Percentiles rank a stretch among this genome's conserved stretches.
phyloP scores from a whole-genome alignment of 2,113 vertebrate genomes.

The Oceanodroma tethys region DNA sequence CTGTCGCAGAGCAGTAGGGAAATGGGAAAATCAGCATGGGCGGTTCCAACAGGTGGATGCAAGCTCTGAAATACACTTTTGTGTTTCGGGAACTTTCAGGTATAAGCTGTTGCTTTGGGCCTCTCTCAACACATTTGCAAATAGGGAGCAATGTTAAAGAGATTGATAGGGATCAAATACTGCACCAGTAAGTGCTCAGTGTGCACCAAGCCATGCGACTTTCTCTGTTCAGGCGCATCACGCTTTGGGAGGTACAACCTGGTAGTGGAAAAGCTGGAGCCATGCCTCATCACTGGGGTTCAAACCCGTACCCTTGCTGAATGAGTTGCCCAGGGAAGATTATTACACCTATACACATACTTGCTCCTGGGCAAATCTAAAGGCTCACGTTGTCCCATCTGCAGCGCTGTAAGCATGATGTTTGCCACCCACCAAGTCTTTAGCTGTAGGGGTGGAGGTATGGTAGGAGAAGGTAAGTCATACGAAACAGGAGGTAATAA shows the following conservation, averaged over 20 bases:
- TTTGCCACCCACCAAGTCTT: not conserved
- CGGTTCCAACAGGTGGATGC: not conserved
- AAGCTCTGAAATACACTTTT: not conserved
- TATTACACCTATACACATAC: accelerated
- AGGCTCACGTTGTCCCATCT: accelerated
- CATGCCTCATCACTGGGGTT: not conserved
- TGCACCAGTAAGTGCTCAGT: not conserved
- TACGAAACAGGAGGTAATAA: not conserved
- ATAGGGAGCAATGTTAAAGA: not conserved
- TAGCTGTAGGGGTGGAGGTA: too few species aligned
- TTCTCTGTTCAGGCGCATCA: not conserved
- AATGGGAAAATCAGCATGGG: not conserved
- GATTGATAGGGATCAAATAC: not conserved
- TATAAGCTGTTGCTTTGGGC: not conserved
- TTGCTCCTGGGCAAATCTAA: not conserved
- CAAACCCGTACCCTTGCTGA: not conserved
- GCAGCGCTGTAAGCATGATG: accelerated
- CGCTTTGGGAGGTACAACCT: not conserved
- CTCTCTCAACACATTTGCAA: not conserved
- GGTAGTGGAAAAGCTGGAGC: not conserved
- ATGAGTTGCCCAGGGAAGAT: not conserved
- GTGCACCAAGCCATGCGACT: not conserved
- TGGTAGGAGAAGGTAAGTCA: not conserved
- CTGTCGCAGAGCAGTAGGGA: not conserved
- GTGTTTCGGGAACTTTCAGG: not conserved